A percentile compares a stretch with the other conserved stretches of the same genome.
Evolutionary conservation across 2,888 invertebrate genomes (phyloP).

Genomic region (Steinernema hermaphroditum): DNA sequence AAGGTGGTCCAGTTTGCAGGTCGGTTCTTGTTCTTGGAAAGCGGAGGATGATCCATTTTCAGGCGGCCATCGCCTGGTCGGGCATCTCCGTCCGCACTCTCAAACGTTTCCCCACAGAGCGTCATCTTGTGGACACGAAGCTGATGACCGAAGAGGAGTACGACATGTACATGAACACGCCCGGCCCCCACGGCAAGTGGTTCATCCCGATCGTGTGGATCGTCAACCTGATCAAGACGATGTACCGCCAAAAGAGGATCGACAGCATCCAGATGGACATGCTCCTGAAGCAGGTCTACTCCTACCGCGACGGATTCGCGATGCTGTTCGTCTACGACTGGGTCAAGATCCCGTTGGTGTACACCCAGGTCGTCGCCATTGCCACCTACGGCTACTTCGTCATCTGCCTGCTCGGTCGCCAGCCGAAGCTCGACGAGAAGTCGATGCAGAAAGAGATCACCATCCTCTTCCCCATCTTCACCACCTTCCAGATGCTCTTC

Average conservation of each 20-base stretch:
- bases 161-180: constrained; percentile 67
- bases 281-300: constrained; percentile 66
- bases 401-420: constrained; percentile 68
- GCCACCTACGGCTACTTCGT: constrained; percentile 69
- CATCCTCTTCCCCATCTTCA: constrained; percentile 68
- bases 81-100: constrained; percentile 64
- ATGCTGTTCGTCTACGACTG: constrained; percentile 69
- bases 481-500: constrained; percentile 70
- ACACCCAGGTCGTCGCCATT: constrained; percentile 69
- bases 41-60: constrained; percentile 11
- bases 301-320: constrained; percentile 68
- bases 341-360: constrained; percentile 69
- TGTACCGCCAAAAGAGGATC: constrained; percentile 64
- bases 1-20: constrained; percentile 62
- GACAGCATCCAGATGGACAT: constrained; percentile 68
- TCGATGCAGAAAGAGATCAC: constrained; percentile 65
- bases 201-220: constrained; percentile 71
- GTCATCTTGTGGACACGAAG: constrained; percentile 70
- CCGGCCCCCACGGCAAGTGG: constrained; percentile 70
- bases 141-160: constrained; percentile 69
- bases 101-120: constrained; percentile 70
- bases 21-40: constrained; percentile 29
- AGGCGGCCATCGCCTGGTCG: constrained; percentile 65
- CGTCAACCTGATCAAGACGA: constrained; percentile 67
- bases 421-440: constrained; percentile 67